Conservation (phyloP, 1,140 invertebrate species). For the Drosophila bipectinata region DNA sequence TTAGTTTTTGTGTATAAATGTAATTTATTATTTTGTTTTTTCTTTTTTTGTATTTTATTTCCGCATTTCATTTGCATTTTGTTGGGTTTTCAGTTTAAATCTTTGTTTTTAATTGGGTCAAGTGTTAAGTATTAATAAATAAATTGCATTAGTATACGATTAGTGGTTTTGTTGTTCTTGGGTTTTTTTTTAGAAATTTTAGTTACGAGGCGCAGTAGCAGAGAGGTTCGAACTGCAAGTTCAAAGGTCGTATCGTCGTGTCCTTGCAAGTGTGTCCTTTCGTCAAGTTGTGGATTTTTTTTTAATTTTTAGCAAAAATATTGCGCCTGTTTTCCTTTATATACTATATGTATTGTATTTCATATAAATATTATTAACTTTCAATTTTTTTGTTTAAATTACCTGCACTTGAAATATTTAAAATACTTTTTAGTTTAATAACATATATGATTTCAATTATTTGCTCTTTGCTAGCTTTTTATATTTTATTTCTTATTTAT, state of each 20-base stretch:
- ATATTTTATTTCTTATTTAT: neutral
- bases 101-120: slow-evolving; percentile 34
- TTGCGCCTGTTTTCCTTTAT: slow-evolving; percentile 39
- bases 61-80: slow-evolving; percentile 30
- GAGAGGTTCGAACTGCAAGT: slow-evolving; percentile 28
- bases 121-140: slow-evolving; percentile 60
- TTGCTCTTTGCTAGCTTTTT: slow-evolving; percentile 23
- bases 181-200: slow-evolving; percentile 50
- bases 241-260: neutral
- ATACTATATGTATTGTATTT: slow-evolving; percentile 26
- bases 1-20: slow-evolving; percentile 47
- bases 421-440: slow-evolving; percentile 47
- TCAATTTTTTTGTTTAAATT: slow-evolving; percentile 1
- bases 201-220: slow-evolving; percentile 59
- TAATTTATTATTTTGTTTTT: slow-evolving; percentile 41
- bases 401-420: slow-evolving; percentile 57
- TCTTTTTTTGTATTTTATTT: neutral
- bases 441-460: slow-evolving; percentile 36
- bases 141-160: slow-evolving; percentile 61
- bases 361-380: slow-evolving; percentile 55
- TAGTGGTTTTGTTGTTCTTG: slow-evolving; percentile 51
- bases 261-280: slow-evolving; percentile 10
- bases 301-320: slow-evolving; percentile 44
- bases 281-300: slow-evolving; percentile 1
- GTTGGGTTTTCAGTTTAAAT: neutral